Evolutionary conservation across 2,888 invertebrate species (phyloP).

Genomic region (Drosophila melanosoma): DNA sequence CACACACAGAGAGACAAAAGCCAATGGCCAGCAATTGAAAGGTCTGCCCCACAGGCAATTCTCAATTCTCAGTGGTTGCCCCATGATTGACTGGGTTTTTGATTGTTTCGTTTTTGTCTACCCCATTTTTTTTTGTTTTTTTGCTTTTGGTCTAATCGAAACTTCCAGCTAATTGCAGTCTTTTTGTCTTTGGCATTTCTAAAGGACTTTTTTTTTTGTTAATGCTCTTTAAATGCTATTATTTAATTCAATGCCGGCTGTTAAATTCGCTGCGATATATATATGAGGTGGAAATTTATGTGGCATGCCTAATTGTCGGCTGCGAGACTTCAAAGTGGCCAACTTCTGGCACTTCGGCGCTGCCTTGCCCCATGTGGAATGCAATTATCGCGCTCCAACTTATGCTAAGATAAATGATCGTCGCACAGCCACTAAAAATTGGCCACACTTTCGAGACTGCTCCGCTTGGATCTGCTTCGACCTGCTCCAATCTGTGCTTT

Average conservation of each 20-base stretch:
- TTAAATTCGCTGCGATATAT: conserved; percentile 18
- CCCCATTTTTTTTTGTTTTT: background rate
- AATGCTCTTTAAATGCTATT: conserved; percentile 75
- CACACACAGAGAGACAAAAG: conserved; percentile 14
- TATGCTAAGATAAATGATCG: conserved; percentile 77
- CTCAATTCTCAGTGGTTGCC: conserved; percentile 19
- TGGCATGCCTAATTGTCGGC: conserved; percentile 82
- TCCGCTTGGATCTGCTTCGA: background rate
- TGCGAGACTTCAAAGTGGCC: conserved; percentile 59
- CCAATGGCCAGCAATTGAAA: conserved; percentile 25
- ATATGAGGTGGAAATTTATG: conserved; percentile 82
- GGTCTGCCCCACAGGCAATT: conserved; percentile 36
- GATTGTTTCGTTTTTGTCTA: conserved; percentile 22
- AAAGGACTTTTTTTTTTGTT: conserved; percentile 23
- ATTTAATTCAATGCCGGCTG: conserved; percentile 82
- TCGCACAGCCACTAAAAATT: conserved; percentile 63
- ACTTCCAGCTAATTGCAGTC: conserved; percentile 48
- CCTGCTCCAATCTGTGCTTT: conserved; percentile 5
- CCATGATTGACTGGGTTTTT: conserved; percentile 51
- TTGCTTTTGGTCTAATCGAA: conserved; percentile 37
- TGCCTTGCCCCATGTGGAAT: conserved; percentile 63
- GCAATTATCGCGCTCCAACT: conserved; percentile 83
- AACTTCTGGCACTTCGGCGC: conserved; percentile 32
- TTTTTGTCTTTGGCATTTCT: conserved; percentile 15
- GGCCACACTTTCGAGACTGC: conserved; percentile 70